Evolutionary conservation across 2,888 invertebrate genomes (phyloP).

Genomic region (Petrophora chlorosata): DNA sequence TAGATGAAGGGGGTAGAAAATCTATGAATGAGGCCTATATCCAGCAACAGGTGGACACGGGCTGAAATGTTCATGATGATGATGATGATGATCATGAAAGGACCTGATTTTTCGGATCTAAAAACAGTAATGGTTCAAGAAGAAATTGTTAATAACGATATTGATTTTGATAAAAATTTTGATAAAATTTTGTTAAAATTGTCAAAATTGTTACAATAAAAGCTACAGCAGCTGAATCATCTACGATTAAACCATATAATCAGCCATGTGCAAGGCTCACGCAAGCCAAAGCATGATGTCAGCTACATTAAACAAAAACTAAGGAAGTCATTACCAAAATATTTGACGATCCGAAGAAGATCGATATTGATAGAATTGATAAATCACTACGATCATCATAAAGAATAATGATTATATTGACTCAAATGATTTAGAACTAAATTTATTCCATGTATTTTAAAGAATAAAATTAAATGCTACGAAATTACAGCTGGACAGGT

Average conservation of each 20-base stretch:
- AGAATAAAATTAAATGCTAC: not conserved
- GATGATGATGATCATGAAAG: no score
- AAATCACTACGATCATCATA: not conserved
- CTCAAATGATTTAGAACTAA: no score
- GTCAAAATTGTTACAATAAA: constrained; percentile 10
- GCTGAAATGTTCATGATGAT: no score
- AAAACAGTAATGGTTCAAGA: no score
- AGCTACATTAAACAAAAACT: constrained; percentile 45
- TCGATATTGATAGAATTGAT: constrained; percentile 13
- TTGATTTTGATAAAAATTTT: not conserved
- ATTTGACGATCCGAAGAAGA: constrained; percentile 12
- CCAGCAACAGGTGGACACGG: no score
- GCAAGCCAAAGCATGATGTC: constrained; percentile 49
- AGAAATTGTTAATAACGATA: no score
- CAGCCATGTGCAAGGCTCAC: constrained; percentile 35
- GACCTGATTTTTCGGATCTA: no score
- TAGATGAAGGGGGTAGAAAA: no score
- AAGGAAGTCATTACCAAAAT: constrained; percentile 47
- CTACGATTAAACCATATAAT: constrained; percentile 21
- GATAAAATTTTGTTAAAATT: not conserved
- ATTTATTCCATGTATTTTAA: no score
- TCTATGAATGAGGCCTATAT: no score
- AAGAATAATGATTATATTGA: not conserved
- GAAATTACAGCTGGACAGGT: no score
- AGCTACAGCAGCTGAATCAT: constrained; percentile 41